Evolutionary conservation across 1,140 invertebrate genomes (phyloP).

Genomic region (Cydia amplana): DNA sequence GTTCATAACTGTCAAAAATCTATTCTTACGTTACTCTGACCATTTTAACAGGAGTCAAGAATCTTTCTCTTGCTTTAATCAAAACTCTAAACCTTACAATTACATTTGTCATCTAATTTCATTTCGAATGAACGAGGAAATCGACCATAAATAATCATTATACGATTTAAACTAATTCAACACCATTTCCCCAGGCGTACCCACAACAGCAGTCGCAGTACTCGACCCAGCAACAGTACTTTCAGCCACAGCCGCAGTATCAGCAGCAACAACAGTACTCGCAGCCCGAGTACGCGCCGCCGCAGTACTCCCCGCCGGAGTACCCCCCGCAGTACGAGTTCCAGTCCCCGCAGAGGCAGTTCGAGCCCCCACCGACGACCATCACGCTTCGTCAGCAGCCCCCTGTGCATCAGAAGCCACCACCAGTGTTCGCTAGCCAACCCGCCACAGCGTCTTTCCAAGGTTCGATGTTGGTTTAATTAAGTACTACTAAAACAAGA

Average conservation of each 20-base stretch:
- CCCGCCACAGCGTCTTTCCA: constrained; percentile 84
- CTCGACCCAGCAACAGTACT: constrained; percentile 26
- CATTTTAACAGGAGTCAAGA: too few species aligned
- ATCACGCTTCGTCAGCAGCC: constrained; percentile 85
- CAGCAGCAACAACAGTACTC: constrained; percentile 25
- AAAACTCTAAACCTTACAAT: too few species aligned
- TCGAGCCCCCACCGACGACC: constrained; percentile 83
- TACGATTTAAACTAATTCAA: constrained; percentile 37
- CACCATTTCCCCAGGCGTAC: constrained; percentile 48
- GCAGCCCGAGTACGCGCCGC: constrained; percentile 62
- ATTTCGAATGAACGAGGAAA: too few species aligned
- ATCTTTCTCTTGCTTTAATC: too few species aligned
- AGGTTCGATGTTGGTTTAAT: constrained; percentile 68
- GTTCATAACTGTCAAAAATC: too few species aligned
- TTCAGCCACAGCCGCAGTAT: neutral
- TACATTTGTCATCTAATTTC: too few species aligned
- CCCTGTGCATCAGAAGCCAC: constrained; percentile 86
- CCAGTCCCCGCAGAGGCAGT: constrained; percentile 62
- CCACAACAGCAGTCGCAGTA: constrained; percentile 39
- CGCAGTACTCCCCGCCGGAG: constrained; percentile 26
- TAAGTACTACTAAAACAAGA: too few species aligned
- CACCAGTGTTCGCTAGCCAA: constrained; percentile 84
- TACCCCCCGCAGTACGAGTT: constrained; percentile 53
- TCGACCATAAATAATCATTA: too few species aligned
- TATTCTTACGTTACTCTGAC: too few species aligned